Percentiles rank a stretch among this genome's conserved stretches.
These are phyloP conservation scores for Melipona quadrifasciata DNA, from an alignment of 1,140 invertebrate genomes.

Conservation along the genomic window DNA sequence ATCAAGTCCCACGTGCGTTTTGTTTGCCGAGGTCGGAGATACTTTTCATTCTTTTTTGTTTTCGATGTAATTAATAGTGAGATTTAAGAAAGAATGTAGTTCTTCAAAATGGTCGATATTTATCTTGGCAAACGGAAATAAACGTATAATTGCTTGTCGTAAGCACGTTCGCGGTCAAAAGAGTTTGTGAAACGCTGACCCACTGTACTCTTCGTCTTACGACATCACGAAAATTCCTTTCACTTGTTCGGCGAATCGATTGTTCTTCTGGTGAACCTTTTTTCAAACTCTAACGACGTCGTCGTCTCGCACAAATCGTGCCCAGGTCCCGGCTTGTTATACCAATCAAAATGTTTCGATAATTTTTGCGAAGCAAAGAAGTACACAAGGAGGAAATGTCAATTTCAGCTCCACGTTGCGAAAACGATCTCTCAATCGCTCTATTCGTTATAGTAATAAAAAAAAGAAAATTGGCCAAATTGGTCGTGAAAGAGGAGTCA, in stretches of 20 bases:
- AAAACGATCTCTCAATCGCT: conserved; percentile 1
- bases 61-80: neutral
- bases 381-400: neutral
- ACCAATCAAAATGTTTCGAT: neutral
- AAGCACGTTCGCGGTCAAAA: conserved; percentile 6
- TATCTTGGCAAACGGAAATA: neutral
- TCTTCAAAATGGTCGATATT: neutral
- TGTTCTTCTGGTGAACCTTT: neutral
- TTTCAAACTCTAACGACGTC: neutral
- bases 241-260: conserved; percentile 15
- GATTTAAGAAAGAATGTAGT: neutral
- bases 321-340: too few relatives aligned
- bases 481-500: neutral
- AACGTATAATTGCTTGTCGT: conserved; percentile 9
- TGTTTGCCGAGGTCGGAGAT: neutral
- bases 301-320: neutral
- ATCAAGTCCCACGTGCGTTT: neutral
- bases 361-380: neutral
- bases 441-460: neutral
- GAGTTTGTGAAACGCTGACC: conserved; percentile 23
- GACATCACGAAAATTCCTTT: conserved; percentile 35
- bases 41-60: neutral
- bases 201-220: conserved; percentile 6
- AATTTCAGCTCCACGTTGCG: neutral
- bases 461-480: neutral